These are phyloP conservation scores for Balaeniceps rex DNA, from an alignment of 2,113 vertebrate genomes.

Conservation along the genomic window DNA sequence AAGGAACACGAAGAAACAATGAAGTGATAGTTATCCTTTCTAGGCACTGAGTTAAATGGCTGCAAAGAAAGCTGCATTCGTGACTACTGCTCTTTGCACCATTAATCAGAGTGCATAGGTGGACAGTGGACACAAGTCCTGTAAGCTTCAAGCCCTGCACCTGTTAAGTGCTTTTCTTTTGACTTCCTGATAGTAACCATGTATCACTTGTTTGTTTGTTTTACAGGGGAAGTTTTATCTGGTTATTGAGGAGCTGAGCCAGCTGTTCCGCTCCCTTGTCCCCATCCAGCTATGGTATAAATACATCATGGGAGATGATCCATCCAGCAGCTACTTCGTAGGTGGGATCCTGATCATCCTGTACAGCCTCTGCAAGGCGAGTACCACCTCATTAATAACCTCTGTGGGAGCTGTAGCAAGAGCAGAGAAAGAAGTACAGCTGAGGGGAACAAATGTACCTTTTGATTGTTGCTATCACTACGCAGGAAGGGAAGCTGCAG, in stretches of 20 bases:
- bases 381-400: neutral
- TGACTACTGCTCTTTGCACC: neutral
- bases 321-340: constrained; percentile 92
- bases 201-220: neutral
- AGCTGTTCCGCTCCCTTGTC: constrained; percentile 92
- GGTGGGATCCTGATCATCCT: constrained; percentile 91
- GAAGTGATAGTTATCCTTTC: neutral
- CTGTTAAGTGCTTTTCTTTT: neutral
- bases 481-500: neutral
- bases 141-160: neutral
- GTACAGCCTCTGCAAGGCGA: constrained; percentile 96
- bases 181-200: neutral
- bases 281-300: constrained; percentile 99
- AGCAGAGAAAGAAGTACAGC: neutral
- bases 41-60: neutral
- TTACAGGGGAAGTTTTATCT: constrained; percentile 93
- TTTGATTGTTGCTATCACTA: neutral
- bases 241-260: constrained; percentile 95
- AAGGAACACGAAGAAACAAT: neutral
- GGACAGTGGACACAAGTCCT: neutral
- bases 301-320: constrained; percentile 96
- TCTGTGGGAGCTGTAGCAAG: neutral
- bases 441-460: neutral
- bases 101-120: neutral
- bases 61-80: neutral